Percentiles rank a stretch among this genome's conserved stretches.
phyloP scores from a whole-genome alignment of 2,113 vertebrate species.

The Dissostichus mawsoni region DNA sequence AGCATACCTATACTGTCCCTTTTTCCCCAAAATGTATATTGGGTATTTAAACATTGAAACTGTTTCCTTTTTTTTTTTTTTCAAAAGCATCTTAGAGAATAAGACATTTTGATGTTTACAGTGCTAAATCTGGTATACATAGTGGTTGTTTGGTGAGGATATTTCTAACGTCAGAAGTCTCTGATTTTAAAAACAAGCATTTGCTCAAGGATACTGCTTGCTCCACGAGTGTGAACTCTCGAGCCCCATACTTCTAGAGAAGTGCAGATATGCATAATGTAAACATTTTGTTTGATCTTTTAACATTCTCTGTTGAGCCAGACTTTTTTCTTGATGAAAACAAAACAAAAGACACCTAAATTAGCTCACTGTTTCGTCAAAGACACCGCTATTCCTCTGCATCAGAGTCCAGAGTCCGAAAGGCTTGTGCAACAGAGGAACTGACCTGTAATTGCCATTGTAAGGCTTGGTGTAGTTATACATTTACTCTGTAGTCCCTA shows the following conservation, averaged over 20 bases:
- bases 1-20: slow-evolving; percentile 52
- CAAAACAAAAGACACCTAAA: slow-evolving; percentile 61
- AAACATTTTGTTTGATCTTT: slow-evolving; percentile 91
- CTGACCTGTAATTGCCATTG: slow-evolving; percentile 88
- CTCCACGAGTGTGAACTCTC: slow-evolving; percentile 60
- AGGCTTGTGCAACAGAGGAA: slow-evolving; percentile 91
- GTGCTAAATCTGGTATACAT: slow-evolving; percentile 89
- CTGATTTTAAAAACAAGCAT: slow-evolving; percentile 84
- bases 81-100: slow-evolving; percentile 87
- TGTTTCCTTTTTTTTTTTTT: slow-evolving; percentile 81
- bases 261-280: slow-evolving; percentile 96
- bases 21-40: slow-evolving; percentile 83
- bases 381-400: slow-evolving; percentile 84
- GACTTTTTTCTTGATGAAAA: slow-evolving; percentile 83
- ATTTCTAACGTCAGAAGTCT: slow-evolving; percentile 88
- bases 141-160: slow-evolving; percentile 87
- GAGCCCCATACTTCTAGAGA: slow-evolving; percentile 85
- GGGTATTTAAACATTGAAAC: slow-evolving; percentile 85
- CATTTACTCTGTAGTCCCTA: slow-evolving; percentile 77
- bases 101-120: slow-evolving; percentile 87
- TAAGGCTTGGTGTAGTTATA: slow-evolving; percentile 87
- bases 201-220: slow-evolving; percentile 75
- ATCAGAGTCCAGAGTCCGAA: slow-evolving; percentile 85
- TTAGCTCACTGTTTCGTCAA: slow-evolving; percentile 80
- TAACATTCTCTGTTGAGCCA: slow-evolving; percentile 85